Conservation (phyloP, 2,113 vertebrate species). For the Cinclus mexicanus region DNA sequence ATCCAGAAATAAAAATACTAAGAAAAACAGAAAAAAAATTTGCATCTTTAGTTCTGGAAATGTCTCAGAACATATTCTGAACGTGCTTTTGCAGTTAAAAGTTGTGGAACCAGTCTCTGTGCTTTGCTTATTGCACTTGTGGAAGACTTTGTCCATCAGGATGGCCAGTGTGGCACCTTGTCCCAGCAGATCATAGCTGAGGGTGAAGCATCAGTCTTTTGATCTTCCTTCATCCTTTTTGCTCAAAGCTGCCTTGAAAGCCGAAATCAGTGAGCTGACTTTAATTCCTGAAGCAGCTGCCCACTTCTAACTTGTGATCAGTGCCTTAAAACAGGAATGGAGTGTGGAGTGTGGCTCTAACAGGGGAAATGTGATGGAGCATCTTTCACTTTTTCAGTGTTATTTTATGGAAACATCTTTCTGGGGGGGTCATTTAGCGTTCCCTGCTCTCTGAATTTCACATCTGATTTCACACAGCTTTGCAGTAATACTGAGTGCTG, state of each 20-base stretch:
- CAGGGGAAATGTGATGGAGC: not conserved
- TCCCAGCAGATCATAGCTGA: not conserved
- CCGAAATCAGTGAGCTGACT: not conserved
- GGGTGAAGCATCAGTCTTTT: not conserved
- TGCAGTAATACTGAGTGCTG: not conserved
- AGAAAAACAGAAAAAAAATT: not conserved
- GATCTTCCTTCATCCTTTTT: not conserved
- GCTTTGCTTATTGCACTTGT: not conserved
- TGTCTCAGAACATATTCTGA: not conserved
- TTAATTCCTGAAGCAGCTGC: not conserved
- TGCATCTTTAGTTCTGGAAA: not conserved
- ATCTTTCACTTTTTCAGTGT: not conserved
- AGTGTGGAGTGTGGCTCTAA: not conserved
- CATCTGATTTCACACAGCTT: not conserved
- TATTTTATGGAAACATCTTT: not conserved
- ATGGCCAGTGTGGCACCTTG: not conserved
- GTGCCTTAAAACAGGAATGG: not conserved
- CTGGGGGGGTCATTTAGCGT: not conserved
- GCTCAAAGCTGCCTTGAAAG: not conserved
- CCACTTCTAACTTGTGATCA: not conserved
- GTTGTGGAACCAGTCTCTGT: not conserved
- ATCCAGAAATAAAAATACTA: not conserved
- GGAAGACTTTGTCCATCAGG: not conserved
- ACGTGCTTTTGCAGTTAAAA: not conserved
- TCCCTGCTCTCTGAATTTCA: not conserved